Evolutionary conservation across 2,113 vertebrate species (phyloP).

Genomic region (Ursus arctos): DNA sequence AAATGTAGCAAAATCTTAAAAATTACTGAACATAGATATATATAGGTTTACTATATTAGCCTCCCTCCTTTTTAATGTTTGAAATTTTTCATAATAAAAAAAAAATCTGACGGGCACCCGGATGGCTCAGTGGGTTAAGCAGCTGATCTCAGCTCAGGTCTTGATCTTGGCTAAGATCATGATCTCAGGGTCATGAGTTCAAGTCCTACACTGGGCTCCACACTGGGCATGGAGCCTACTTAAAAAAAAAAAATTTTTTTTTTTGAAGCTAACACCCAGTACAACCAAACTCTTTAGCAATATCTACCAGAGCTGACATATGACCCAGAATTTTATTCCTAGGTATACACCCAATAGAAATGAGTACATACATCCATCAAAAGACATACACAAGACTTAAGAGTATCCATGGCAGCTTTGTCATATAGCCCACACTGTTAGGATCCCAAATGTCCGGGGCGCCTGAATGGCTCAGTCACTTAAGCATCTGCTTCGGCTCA

Average conservation of each 20-base stretch:
- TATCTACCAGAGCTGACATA: background rate
- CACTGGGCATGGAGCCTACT: background rate
- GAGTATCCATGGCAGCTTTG: background rate
- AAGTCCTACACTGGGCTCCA: background rate
- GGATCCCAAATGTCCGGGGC: background rate
- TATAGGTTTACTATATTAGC: background rate
- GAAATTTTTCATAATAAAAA: background rate
- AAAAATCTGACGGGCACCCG: too few relatives aligned
- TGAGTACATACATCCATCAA: background rate
- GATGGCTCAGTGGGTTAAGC: too few relatives aligned
- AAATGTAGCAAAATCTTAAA: background rate
- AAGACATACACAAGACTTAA: background rate
- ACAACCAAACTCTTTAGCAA: background rate
- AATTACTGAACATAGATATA: background rate
- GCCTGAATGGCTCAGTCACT: background rate
- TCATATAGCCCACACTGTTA: background rate
- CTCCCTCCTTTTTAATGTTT: background rate
- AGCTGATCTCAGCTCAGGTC: too few relatives aligned
- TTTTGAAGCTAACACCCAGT: background rate
- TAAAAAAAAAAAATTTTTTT: background rate
- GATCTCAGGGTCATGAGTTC: background rate
- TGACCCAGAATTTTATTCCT: background rate
- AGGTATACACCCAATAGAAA: background rate
- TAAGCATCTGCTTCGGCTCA: background rate
- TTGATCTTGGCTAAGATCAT: background rate